phyloP scores from a whole-genome alignment of 1,140 invertebrate species.

The Phocides pigmalion region DNA sequence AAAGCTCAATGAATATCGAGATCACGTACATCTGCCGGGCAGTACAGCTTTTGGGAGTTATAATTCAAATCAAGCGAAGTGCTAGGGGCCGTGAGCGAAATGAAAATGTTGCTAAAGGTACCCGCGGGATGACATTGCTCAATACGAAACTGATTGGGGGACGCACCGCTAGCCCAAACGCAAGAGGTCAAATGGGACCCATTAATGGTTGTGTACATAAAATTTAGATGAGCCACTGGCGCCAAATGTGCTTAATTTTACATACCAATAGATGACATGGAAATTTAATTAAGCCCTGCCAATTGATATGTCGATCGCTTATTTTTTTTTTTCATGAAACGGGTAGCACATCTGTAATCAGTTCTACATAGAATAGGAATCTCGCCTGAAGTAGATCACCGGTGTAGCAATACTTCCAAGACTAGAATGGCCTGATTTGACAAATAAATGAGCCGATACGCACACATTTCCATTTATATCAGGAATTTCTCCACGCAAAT shows the following conservation, averaged over 20 bases:
- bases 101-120: constrained; percentile 32
- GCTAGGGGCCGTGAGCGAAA: constrained; percentile 33
- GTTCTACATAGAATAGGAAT: too few species aligned
- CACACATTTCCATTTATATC: too few species aligned
- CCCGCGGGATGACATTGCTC: constrained; percentile 22
- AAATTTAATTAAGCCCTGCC: not conserved
- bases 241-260: not conserved
- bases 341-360: too few species aligned
- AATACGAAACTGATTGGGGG: constrained; percentile 13
- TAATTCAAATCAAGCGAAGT: constrained; percentile 47
- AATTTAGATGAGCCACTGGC: constrained; percentile 1
- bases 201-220: not conserved
- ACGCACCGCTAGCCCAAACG: constrained; percentile 13
- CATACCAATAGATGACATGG: not conserved
- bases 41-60: constrained; percentile 35
- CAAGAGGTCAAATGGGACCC: not conserved
- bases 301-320: too few species aligned
- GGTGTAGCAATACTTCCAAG: too few species aligned
- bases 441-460: too few species aligned
- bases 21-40: constrained; percentile 39
- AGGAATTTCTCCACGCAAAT: too few species aligned
- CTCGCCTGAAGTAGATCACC: too few species aligned
- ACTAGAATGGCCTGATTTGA: too few species aligned
- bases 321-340: too few species aligned
- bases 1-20: constrained; percentile 16